Conservation (phyloP, 1,140 invertebrate genomes). For the Cryptotermes secundus region DNA sequence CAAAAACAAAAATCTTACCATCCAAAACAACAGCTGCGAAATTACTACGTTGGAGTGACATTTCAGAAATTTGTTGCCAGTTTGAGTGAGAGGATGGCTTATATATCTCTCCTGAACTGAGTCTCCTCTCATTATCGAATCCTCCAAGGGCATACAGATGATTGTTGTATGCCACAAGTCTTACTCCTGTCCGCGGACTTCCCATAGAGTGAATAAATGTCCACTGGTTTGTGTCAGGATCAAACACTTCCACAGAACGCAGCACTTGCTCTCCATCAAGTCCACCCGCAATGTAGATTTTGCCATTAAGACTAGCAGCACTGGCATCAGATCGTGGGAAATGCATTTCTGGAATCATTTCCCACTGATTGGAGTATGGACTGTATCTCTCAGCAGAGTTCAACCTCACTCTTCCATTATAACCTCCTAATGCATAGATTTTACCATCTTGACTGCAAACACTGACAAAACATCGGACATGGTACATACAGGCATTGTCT, state of each 20-base stretch:
- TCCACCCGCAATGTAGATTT: constrained; percentile 72
- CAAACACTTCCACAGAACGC: constrained; percentile 63
- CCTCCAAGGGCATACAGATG: constrained; percentile 73
- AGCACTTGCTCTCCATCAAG: constrained; percentile 71
- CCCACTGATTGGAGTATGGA: constrained; percentile 75
- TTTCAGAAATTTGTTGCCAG: too few relatives aligned
- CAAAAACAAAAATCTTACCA: too few relatives aligned
- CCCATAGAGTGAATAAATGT: constrained; percentile 74
- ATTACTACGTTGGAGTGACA: too few relatives aligned
- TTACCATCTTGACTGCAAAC: constrained; percentile 68
- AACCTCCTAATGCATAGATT: constrained; percentile 86
- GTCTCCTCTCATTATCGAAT: constrained; percentile 70
- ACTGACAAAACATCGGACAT: constrained; percentile 73
- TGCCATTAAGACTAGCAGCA: constrained; percentile 55
- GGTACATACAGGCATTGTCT: constrained; percentile 72
- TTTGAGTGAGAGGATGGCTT: too few relatives aligned
- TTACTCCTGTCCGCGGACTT: constrained; percentile 73
- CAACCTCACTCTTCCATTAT: constrained; percentile 73
- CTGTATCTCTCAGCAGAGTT: constrained; percentile 72
- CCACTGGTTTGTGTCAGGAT: constrained; percentile 65
- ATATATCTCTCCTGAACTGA: constrained; percentile 42
- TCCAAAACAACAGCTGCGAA: too few relatives aligned
- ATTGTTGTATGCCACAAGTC: constrained; percentile 64
- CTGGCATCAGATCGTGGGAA: constrained; percentile 78
- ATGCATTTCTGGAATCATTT: constrained; percentile 77